Evolutionary conservation across 2,113 vertebrate species (phyloP).

Genomic region (Perca flavescens): DNA sequence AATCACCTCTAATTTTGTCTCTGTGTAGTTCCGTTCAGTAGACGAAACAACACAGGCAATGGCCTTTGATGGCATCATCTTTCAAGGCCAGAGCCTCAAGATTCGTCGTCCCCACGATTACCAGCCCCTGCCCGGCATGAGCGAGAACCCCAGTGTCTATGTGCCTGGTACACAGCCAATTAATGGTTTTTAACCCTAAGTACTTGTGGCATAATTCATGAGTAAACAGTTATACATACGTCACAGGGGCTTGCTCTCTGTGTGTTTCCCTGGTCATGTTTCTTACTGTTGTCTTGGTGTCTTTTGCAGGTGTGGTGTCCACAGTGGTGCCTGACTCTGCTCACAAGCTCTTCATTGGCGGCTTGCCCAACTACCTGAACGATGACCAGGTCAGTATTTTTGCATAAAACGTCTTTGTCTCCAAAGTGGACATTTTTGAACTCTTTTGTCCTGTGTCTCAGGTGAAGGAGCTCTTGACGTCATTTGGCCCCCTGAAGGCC

Average conservation of each 20-base stretch:
- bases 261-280: constrained; percentile 19
- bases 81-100: constrained; percentile 95
- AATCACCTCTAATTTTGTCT: not conserved
- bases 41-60: constrained; percentile 95
- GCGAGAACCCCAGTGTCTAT: constrained; percentile 94
- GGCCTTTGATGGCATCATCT: constrained; percentile 96
- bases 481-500: constrained; percentile 93
- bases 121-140: constrained; percentile 94
- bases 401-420: not conserved
- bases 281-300: constrained; percentile 2
- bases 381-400: constrained; percentile 90
- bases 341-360: constrained; percentile 93
- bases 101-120: constrained; percentile 94
- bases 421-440: not conserved
- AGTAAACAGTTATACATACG: constrained; percentile 33
- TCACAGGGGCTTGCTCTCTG: not conserved
- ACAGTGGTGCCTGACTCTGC: constrained; percentile 95
- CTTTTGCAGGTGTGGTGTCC: constrained; percentile 89
- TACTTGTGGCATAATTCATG: constrained; percentile 73
- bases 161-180: constrained; percentile 89
- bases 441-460: constrained; percentile 58
- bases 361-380: constrained; percentile 94
- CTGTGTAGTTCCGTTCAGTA: constrained; percentile 91
- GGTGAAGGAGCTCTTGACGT: constrained; percentile 94
- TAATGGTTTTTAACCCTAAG: constrained; percentile 77